phyloP scores from a whole-genome alignment of 2,797 vertebrate species.

The Enteromius argenteus region DNA sequence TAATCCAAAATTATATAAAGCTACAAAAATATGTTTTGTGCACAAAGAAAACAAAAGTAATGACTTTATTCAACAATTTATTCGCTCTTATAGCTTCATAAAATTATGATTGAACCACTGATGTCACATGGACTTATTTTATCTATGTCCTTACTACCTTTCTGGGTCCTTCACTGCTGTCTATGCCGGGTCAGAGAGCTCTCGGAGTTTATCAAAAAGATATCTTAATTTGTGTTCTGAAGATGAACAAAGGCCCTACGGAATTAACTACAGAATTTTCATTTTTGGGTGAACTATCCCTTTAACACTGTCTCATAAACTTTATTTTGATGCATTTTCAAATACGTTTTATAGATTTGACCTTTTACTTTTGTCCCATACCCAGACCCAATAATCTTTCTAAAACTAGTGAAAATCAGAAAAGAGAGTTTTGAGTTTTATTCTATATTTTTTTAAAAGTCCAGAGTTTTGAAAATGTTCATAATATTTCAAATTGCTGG shows the following conservation, averaged over 20 bases:
- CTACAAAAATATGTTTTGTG: not conserved
- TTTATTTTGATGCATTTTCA: not conserved
- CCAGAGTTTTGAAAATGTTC: not conserved
- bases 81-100: not conserved
- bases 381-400: not conserved
- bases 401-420: not conserved
- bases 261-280: no score
- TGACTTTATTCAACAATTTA: not conserved
- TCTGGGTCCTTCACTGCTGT: not conserved
- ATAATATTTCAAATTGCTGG: not conserved
- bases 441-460: no score
- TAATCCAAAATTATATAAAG: not conserved
- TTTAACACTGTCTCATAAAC: not conserved
- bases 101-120: not conserved
- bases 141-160: not conserved
- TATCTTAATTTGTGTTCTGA: no score
- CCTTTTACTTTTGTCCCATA: not conserved
- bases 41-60: not conserved
- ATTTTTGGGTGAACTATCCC: not conserved
- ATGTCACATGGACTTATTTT: not conserved
- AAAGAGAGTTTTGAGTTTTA: not conserved
- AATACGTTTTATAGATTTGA: not conserved
- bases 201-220: no score
- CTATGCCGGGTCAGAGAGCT: not conserved
- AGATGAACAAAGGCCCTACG: no score